phyloP scores from a whole-genome alignment of 1,140 invertebrate genomes.

The Caenorhabditis latens region DNA sequence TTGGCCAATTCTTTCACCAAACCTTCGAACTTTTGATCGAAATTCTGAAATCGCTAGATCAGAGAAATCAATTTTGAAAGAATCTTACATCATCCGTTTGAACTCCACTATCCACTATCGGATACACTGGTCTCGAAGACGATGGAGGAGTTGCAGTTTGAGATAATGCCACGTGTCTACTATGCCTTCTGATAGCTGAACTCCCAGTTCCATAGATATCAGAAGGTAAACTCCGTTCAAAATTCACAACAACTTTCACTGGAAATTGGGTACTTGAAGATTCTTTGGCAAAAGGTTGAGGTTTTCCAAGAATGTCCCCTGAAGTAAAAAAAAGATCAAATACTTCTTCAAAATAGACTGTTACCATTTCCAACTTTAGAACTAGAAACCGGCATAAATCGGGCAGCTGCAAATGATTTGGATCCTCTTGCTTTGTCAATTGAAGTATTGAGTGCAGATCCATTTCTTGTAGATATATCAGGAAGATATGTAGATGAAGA shows the following conservation, averaged over 20 bases:
- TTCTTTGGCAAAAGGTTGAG: neutral
- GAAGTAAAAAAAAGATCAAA: neutral
- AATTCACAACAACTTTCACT: slow-evolving; percentile 27
- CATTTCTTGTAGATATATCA: slow-evolving; percentile 2
- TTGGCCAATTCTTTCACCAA: slow-evolving; percentile 44
- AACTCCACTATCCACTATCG: slow-evolving; percentile 52
- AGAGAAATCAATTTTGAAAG: neutral
- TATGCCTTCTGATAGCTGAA: neutral
- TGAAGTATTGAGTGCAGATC: neutral
- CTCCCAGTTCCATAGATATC: neutral
- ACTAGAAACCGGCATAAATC: slow-evolving; percentile 8
- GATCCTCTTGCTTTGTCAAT: slow-evolving; percentile 18
- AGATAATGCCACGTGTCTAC: neutral
- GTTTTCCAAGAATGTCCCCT: neutral
- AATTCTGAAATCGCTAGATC: slow-evolving; percentile 1
- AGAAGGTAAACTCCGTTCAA: neutral
- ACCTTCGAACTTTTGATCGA: slow-evolving; percentile 40
- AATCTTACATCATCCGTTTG: slow-evolving; percentile 51
- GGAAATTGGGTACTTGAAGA: neutral
- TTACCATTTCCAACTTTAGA: slow-evolving; percentile 1
- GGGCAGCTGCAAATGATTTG: slow-evolving; percentile 14
- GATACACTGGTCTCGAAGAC: slow-evolving; percentile 45
- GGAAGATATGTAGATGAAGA: slow-evolving; percentile 26
- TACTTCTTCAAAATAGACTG: neutral
- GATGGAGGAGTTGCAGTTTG: slow-evolving; percentile 52